Base-by-base conservation (phyloP, 2,113 vertebrate species). In the Syrmaticus mikado region DNA sequence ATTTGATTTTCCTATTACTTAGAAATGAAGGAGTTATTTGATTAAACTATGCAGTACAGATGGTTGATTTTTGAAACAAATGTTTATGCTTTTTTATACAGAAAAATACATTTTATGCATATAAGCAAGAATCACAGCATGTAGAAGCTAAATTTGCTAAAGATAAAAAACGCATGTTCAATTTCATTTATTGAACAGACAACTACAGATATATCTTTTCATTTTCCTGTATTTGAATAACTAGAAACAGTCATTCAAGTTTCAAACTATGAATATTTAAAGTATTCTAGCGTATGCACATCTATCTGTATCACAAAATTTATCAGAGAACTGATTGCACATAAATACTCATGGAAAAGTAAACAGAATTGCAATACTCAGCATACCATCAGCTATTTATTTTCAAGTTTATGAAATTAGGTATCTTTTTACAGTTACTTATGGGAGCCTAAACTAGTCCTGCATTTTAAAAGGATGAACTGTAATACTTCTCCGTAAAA, bases 361-460 rank as follows among this genome's bases (percentile, higher is more conserved):
- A 48, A 91, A 73, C 9, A 73, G 7, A 93, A 45, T 15, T 50
- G 10, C 24, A 67, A 3, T 58, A 34, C 45, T 45, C 41, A 81
- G 32, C 8, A 80, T 83, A 2, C 3, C 32, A 50, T 5, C 6
- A 55, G 10, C 46, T 36, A 85, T 20, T 80, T 71, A 43, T 74
- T 53, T 81, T 61, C 20, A 84, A 32, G 7, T 32, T 90, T 85
- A 62, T 30, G 30, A 79, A 77, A n/a, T 24, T 22, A 82, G 4
- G 13, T 50, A 15, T 87, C 11, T 53, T 92, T 92, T 38, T 46
- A 41, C 28, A 68, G 55, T 72, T 30, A 57, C 50, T 94, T 91
- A 52, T 83, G 43, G 17, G 40, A 74, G 4, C 17, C 20, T 78
- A 45, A 84, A 78, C 4, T 3, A 38, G 34, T 36, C 34, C 41